Evolutionary conservation across 2,113 vertebrate species (phyloP).

Genomic region (Excalfactoria chinensis): DNA sequence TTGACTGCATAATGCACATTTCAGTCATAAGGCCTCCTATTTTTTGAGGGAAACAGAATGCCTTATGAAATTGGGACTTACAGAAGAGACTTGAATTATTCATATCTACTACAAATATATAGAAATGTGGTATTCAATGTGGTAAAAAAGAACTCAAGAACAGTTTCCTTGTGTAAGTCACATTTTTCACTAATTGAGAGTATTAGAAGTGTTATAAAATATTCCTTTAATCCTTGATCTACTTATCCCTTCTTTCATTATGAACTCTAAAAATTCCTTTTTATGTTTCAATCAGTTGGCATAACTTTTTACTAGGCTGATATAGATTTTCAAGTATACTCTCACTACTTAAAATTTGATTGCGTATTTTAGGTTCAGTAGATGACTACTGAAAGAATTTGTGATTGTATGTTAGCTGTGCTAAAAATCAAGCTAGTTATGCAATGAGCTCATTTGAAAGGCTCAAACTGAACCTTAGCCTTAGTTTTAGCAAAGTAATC

Average conservation of each 20-base stretch:
- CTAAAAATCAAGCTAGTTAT: constrained; percentile 4
- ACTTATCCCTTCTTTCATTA: constrained; percentile 37
- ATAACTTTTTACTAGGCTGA: not conserved
- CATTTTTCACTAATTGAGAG: not conserved
- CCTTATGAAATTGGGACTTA: not conserved
- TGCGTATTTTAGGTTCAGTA: not conserved
- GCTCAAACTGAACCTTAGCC: not conserved
- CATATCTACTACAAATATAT: not conserved
- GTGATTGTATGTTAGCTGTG: not conserved
- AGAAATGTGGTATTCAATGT: not conserved
- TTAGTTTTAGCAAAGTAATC: not conserved
- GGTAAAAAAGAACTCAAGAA: not conserved
- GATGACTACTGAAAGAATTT: not conserved
- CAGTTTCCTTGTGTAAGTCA: not conserved
- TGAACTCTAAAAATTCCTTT: constrained; percentile 25
- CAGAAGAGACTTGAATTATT: not conserved
- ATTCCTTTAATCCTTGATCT: constrained; percentile 49
- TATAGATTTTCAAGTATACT: not conserved
- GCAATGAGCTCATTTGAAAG: not conserved
- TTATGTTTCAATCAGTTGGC: not conserved
- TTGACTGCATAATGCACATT: not conserved
- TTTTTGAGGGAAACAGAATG: not conserved
- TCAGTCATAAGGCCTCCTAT: not conserved
- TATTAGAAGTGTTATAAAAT: constrained; percentile 12
- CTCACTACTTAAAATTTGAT: not conserved